These are phyloP conservation scores for Tiliacea aurago DNA, from an alignment of 2,888 invertebrate genomes.

Conservation along the genomic window DNA sequence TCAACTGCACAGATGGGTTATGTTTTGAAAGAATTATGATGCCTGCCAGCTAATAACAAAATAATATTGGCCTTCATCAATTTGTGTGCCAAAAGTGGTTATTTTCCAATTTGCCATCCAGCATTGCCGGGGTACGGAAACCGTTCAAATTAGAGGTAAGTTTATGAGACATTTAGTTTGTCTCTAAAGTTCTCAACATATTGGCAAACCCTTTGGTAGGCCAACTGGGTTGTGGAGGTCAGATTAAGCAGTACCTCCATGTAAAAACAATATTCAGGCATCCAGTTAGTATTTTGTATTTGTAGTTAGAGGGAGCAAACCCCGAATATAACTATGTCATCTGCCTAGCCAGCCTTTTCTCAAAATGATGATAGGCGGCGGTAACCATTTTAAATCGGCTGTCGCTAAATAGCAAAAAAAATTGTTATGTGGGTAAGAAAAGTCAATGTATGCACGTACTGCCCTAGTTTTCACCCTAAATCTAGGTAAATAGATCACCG, in stretches of 20 bases:
- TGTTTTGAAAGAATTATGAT: constrained; percentile 3
- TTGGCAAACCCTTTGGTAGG: too few species aligned
- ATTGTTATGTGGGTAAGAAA: neutral
- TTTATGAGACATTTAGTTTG: neutral
- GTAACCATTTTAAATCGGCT: neutral
- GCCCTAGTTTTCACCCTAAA: constrained; percentile 22
- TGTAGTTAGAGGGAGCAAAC: too few species aligned
- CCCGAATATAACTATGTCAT: neutral
- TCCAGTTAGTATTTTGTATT: too few species aligned
- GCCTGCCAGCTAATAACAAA: neutral
- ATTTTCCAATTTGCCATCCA: neutral
- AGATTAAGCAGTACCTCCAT: neutral
- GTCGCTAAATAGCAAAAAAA: neutral
- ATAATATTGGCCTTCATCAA: neutral
- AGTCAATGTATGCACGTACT: neutral
- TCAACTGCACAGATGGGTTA: neutral
- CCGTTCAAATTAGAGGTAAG: neutral
- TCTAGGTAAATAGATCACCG: constrained; percentile 31
- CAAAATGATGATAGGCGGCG: neutral
- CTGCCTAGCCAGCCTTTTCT: too few species aligned
- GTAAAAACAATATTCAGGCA: neutral
- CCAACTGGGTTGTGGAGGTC: neutral
- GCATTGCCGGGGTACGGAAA: neutral
- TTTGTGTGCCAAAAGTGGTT: neutral
- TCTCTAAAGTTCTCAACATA: neutral